Conservation (phyloP, 37 sponge, comb jelly and placozoan genomes). For the Hexactinellida sp. region DNA sequence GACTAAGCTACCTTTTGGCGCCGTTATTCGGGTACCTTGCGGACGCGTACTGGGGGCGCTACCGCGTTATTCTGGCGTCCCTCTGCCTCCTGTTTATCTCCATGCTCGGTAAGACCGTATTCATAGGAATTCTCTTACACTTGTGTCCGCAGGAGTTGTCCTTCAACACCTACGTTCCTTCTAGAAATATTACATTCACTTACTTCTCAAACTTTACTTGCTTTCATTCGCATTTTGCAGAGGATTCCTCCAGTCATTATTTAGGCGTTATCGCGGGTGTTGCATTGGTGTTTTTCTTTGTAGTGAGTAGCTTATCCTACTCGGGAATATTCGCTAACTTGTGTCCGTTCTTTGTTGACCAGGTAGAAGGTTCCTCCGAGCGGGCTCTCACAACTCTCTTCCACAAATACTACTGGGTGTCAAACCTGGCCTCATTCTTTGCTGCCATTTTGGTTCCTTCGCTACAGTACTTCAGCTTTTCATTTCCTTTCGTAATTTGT, state of each 20-base stretch:
- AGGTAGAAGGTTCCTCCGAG: background rate
- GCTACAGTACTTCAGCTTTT: background rate
- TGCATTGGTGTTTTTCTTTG: background rate
- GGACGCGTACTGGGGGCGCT: background rate
- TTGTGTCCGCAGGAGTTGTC: background rate
- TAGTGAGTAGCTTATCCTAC: background rate
- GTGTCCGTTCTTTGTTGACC: background rate
- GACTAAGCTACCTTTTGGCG: background rate
- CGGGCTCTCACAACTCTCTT: background rate
- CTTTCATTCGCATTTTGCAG: background rate
- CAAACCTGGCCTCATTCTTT: background rate
- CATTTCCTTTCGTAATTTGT: background rate
- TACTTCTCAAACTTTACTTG: background rate
- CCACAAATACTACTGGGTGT: conserved; percentile 6
- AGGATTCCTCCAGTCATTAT: background rate
- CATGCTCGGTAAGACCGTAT: background rate
- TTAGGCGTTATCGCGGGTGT: background rate
- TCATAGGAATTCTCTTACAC: background rate
- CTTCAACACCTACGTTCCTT: background rate
- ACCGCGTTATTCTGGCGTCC: background rate
- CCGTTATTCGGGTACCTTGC: background rate
- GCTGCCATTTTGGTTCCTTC: background rate
- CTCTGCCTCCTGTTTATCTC: background rate
- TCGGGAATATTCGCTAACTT: background rate
- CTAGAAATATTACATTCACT: background rate